Conservation (phyloP, 2,113 vertebrate genomes). For the Todiramphus saurophagus region DNA sequence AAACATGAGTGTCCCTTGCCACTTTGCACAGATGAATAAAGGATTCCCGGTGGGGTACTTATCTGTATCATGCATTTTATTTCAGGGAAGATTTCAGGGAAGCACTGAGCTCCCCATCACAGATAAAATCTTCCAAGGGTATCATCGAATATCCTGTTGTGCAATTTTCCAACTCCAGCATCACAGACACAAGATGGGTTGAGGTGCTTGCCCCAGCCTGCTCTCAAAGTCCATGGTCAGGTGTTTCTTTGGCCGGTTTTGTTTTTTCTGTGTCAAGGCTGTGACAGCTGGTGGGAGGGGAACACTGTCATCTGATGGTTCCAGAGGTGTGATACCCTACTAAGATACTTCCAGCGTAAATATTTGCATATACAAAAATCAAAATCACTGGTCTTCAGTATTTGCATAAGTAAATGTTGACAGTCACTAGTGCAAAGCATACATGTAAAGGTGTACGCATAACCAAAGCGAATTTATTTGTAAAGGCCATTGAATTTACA, state of each 20-base stretch:
- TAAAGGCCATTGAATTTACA: slow-evolving; percentile 49
- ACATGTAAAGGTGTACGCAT: slow-evolving; percentile 50
- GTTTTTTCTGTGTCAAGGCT: not conserved
- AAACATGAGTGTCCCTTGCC: not conserved
- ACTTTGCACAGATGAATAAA: not conserved
- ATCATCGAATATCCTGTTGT: not conserved
- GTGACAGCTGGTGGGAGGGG: not conserved
- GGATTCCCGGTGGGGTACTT: not conserved
- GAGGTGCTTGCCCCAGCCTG: not conserved
- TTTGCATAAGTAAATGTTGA: slow-evolving; percentile 67
- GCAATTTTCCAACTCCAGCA: not conserved
- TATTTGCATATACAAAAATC: slow-evolving; percentile 60
- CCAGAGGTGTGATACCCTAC: slow-evolving; percentile 43
- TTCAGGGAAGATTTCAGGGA: not conserved
- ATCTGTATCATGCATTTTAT: not conserved
- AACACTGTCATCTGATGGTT: slow-evolving; percentile 3
- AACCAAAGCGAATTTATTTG: slow-evolving; percentile 55
- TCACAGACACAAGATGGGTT: not conserved
- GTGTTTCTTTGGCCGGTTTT: not conserved
- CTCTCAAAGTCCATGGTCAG: not conserved
- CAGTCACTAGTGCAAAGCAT: slow-evolving; percentile 36
- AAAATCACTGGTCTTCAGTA: slow-evolving; percentile 34
- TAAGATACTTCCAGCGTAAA: slow-evolving; percentile 37
- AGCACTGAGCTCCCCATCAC: not conserved
- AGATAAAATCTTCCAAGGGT: not conserved